Percentiles rank a stretch among this genome's conserved stretches.
Evolutionary conservation across 2,888 invertebrate species (phyloP).

Genomic region (Drosophila subsilvestris): DNA sequence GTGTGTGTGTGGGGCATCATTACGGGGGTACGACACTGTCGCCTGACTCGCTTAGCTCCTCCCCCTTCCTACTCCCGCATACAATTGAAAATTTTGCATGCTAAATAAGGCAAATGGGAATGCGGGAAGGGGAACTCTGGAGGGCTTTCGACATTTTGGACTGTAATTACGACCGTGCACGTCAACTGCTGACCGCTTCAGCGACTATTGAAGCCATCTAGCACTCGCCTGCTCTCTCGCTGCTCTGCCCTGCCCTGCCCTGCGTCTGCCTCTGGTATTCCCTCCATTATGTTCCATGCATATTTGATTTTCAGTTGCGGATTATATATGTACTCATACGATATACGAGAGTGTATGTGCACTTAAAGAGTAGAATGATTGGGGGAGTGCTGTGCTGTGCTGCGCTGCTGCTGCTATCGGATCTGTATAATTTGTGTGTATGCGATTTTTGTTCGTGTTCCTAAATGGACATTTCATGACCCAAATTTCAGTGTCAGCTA

Average conservation of each 20-base stretch:
- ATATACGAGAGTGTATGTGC: conserved; percentile 29
- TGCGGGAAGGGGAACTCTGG: background rate
- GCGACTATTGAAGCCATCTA: conserved; percentile 57
- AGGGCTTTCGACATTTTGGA: conserved; percentile 59
- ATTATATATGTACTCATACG: conserved; percentile 32
- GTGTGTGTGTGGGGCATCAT: conserved; percentile 17
- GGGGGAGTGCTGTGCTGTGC: background rate
- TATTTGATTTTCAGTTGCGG: conserved; percentile 52
- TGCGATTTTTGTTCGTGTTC: conserved; percentile 31
- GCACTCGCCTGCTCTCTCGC: conserved; percentile 6
- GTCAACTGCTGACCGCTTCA: conserved; percentile 62
- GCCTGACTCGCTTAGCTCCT: background rate
- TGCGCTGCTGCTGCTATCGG: conserved; percentile 25
- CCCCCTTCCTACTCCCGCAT: conserved; percentile 6
- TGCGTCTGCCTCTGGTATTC: background rate
- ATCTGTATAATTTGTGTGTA: conserved; percentile 53
- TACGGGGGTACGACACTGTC: conserved; percentile 36
- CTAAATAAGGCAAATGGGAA: conserved; percentile 22
- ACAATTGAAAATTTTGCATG: conserved; percentile 73
- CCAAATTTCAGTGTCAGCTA: conserved; percentile 46
- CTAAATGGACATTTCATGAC: conserved; percentile 66
- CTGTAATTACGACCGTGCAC: conserved; percentile 71
- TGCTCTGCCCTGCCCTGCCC: background rate
- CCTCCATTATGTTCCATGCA: conserved; percentile 19
- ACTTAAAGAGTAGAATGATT: conserved; percentile 31